Evolutionary conservation across 2,888 invertebrate species (phyloP).

Genomic region (Mellilla xanthometata): DNA sequence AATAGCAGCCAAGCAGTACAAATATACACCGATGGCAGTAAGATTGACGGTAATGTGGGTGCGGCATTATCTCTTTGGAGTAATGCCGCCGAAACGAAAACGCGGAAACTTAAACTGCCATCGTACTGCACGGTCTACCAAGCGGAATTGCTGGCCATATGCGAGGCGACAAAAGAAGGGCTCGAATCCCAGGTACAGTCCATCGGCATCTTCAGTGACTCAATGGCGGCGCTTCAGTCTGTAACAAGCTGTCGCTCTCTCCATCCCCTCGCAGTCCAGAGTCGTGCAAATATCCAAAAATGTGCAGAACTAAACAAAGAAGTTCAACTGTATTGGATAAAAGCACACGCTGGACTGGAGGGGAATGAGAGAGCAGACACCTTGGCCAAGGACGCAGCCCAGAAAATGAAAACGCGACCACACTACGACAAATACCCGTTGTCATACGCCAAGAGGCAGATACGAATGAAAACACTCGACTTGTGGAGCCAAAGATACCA

Average conservation of each 20-base stretch:
- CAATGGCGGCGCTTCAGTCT: not conserved
- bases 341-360: slow-evolving; percentile 11
- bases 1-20: not conserved
- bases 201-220: slow-evolving; percentile 12
- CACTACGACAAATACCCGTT: slow-evolving; percentile 5
- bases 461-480: not conserved
- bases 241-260: not conserved
- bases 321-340: slow-evolving; percentile 7
- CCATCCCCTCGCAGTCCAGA: slow-evolving; percentile 6
- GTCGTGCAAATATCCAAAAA: not conserved
- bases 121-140: not conserved
- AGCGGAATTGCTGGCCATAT: not conserved
- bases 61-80: not conserved
- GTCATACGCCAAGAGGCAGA: slow-evolving; percentile 9
- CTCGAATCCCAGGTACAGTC: not conserved
- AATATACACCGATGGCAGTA: slow-evolving; percentile 18
- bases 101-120: not conserved
- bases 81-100: not conserved
- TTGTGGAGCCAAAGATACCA: slow-evolving; percentile 7
- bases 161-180: not conserved
- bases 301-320: not conserved
- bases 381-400: slow-evolving; percentile 15
- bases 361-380: slow-evolving; percentile 14
- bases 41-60: slow-evolving; percentile 6
- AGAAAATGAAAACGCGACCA: not conserved